Conservation (phyloP, 2,888 invertebrate species). For the Pimpla rufipes region DNA sequence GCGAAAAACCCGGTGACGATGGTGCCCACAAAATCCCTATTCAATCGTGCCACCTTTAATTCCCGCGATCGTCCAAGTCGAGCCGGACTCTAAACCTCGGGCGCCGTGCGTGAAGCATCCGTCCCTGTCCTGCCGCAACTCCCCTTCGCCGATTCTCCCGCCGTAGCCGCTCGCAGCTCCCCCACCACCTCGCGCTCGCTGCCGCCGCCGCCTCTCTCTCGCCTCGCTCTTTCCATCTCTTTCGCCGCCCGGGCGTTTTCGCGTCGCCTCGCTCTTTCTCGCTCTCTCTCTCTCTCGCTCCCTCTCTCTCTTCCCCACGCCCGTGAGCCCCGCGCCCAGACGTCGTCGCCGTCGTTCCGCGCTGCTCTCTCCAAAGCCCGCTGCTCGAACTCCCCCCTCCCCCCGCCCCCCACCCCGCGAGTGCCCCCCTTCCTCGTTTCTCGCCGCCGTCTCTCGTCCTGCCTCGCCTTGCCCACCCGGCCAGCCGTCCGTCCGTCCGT, state of each 20-base stretch:
- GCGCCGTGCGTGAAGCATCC: conserved; percentile 66
- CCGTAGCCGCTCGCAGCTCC: conserved; percentile 65
- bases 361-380: conserved; percentile 60
- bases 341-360: conserved; percentile 50
- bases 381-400: too few species aligned
- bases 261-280: conserved; percentile 26
- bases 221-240: conserved; percentile 37
- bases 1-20: too few species aligned
- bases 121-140: conserved; percentile 80
- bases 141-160: conserved; percentile 71
- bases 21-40: too few species aligned
- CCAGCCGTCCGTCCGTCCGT: conserved; percentile 78
- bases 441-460: conserved; percentile 71
- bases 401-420: conserved; percentile 60
- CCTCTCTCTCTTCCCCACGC: conserved; percentile 33
- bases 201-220: conserved; percentile 48
- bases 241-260: conserved; percentile 42
- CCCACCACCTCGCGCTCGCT: conserved; percentile 72
- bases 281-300: conserved; percentile 37
- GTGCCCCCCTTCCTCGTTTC: conserved; percentile 71
- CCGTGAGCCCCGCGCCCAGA: conserved; percentile 42
- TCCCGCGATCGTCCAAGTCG: not conserved
- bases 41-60: not conserved
- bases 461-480: conserved; percentile 74
- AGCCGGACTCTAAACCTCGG: conserved; percentile 19